Conservation (phyloP, 2,113 vertebrate genomes). For the Boleophthalmus pectinirostris region DNA sequence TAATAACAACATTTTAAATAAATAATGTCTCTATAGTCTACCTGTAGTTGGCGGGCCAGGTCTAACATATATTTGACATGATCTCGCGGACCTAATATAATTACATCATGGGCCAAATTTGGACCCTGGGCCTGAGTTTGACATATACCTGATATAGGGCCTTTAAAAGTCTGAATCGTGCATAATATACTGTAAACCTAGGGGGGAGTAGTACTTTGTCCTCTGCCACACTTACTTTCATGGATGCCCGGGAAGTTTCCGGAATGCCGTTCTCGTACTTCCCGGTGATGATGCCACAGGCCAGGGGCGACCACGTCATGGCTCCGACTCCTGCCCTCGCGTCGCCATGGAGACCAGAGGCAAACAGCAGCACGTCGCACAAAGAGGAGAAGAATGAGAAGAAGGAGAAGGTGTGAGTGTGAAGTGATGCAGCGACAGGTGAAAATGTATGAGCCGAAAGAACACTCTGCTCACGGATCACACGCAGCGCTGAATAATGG, state of each 20-base stretch:
- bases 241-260: conserved; percentile 91
- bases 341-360: conserved; percentile 37
- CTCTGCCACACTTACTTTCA: conserved; percentile 85
- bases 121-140: too few species aligned
- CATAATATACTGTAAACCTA: too few species aligned
- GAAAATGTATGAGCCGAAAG: conserved; percentile 18
- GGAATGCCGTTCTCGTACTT: conserved; percentile 98
- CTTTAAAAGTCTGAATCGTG: too few species aligned
- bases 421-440: conserved; percentile 18
- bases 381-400: not conserved
- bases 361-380: conserved; percentile 11
- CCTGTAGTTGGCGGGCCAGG: too few species aligned
- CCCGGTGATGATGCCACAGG: conserved; percentile 96
- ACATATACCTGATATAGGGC: too few species aligned
- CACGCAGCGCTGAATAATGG: not conserved
- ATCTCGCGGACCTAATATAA: too few species aligned
- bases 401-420: conserved; percentile 13
- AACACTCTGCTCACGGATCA: not conserved
- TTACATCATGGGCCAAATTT: too few species aligned
- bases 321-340: conserved; percentile 87
- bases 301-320: conserved; percentile 98
- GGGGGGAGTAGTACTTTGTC: not conserved
- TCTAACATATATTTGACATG: too few species aligned
- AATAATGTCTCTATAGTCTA: too few species aligned
- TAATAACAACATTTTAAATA: too few species aligned